These are phyloP conservation scores for Dynastes grantii DNA, from an alignment of 2,888 invertebrate species.

Conservation along the genomic window DNA sequence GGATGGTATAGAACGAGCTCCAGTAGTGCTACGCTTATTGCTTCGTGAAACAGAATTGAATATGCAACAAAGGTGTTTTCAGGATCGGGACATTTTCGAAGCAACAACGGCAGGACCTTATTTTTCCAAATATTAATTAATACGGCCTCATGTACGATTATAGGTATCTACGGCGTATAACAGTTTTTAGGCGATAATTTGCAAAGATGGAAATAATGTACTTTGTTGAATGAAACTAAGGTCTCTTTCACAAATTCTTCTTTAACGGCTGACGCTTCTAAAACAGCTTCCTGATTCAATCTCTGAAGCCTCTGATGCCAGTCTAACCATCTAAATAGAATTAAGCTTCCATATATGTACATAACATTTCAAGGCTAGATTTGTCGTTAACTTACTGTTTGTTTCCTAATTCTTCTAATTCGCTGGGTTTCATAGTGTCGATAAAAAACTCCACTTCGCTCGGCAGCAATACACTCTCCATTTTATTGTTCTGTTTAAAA, in stretches of 20 bases:
- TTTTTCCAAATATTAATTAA: conserved; percentile 89
- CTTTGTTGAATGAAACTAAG: conserved; percentile 83
- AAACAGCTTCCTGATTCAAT: conserved; percentile 89
- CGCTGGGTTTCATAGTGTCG: conserved; percentile 79
- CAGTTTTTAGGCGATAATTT: neutral
- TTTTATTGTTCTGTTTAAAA: conserved; percentile 60
- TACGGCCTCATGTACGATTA: conserved; percentile 87
- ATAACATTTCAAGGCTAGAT: conserved; percentile 44
- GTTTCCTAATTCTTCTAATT: conserved; percentile 80
- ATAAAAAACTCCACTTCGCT: conserved; percentile 85
- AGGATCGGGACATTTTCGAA: conserved; percentile 74
- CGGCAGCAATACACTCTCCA: conserved; percentile 74
- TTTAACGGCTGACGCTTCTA: conserved; percentile 84
- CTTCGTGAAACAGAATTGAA: conserved; percentile 71
- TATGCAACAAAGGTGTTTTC: conserved; percentile 83
- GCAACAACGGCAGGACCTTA: conserved; percentile 84
- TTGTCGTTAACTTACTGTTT: conserved; percentile 67
- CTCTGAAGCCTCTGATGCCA: conserved; percentile 88
- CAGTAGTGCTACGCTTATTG: conserved; percentile 83
- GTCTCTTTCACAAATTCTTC: conserved; percentile 91
- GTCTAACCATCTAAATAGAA: conserved; percentile 80
- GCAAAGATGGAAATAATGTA: conserved; percentile 62
- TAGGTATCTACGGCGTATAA: conserved; percentile 74
- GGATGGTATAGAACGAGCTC: conserved; percentile 89
- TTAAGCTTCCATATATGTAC: conserved; percentile 43